Evolutionary conservation across 2,888 invertebrate genomes (phyloP), one percentile per base, ranked within the genome.

Genomic region (Apotomis capreana): DNA sequence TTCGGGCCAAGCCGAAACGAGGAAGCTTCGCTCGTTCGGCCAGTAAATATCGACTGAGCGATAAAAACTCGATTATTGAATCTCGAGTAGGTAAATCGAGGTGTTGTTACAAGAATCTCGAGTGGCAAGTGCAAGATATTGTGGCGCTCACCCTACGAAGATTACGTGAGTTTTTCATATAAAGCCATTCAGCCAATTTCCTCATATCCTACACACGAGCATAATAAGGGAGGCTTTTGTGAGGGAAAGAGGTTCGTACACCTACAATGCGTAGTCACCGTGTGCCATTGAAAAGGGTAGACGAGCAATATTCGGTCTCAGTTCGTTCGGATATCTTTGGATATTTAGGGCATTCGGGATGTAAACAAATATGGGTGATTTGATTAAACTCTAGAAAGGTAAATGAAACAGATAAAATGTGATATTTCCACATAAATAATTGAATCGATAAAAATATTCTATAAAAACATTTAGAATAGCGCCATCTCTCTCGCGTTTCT

Each of bases 151-250:
- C 87, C 87, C 85, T 80, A 81, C 85, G 85, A 86, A 91, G 88
- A 92, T 92, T 91, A 91, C 90, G 87, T 79, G 89, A 91, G 88
- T 91, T 92, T 92, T 92, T 92, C 89, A 90, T 91, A 91, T 89
- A 89, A 90, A 89, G 89, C 91, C 87, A 92, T 92, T 91, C 89
- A 90, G 88, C 91, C 92, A 92, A 92, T 93, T 92, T 91, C 91
- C 90, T 90, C 88, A 90, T 91, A 92, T 89, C 89, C 90, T 87
- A 89, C 88, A 90, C 86, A 87, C 87, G 84, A 89, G 89, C 88
- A 91, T 90, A 91, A 93, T 92, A 92, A 91, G 88, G 89, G 87
- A 89, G 86, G 89, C 90, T 90, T 90, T 91, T 91, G 89, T 90
- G 86, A 87, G 86, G 87, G 84, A 89, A 91, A 90, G 90, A 88